A percentile compares a stretch with the other conserved stretches of the same genome.
These are phyloP conservation scores for Pyrrhia umbra DNA, from an alignment of 2,888 invertebrate genomes.

Conservation along the genomic window DNA sequence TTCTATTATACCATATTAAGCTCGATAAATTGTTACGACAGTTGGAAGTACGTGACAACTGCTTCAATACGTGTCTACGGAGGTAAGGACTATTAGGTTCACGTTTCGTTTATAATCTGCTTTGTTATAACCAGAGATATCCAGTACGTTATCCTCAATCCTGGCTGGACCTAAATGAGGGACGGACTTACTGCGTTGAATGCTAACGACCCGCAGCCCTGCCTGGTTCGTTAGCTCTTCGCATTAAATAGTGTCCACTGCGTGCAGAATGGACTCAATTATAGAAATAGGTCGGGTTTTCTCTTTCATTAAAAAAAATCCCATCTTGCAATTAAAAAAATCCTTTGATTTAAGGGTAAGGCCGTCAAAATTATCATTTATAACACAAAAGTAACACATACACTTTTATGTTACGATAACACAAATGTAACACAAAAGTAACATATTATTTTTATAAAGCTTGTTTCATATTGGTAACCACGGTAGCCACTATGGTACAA, in stretches of 20 bases:
- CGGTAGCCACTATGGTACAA: too few species aligned
- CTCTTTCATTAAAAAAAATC: slow-evolving; percentile 22
- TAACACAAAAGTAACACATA: too few species aligned
- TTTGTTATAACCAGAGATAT: slow-evolving; percentile 59
- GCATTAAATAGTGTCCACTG: slow-evolving; percentile 49
- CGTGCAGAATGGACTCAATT: slow-evolving; percentile 43
- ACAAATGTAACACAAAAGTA: too few species aligned
- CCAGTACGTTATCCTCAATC: slow-evolving; percentile 65
- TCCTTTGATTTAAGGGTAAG: slow-evolving; percentile 8
- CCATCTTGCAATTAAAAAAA: slow-evolving; percentile 14
- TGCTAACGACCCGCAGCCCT: slow-evolving; percentile 69
- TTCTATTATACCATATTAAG: slow-evolving; percentile 32
- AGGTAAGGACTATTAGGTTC: slow-evolving; percentile 15
- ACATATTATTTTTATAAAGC: too few species aligned
- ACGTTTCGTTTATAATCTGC: slow-evolving; percentile 57
- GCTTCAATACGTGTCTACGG: slow-evolving; percentile 21
- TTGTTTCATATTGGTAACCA: too few species aligned
- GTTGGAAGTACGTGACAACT: slow-evolving; percentile 38
- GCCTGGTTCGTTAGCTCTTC: slow-evolving; percentile 54
- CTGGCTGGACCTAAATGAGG: slow-evolving; percentile 67
- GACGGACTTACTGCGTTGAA: slow-evolving; percentile 69
- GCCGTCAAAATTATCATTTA: too few species aligned
- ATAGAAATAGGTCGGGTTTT: slow-evolving; percentile 43
- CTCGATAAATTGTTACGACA: slow-evolving; percentile 28
- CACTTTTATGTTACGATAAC: too few species aligned